A percentile compares a stretch with the other conserved stretches of the same genome.
Evolutionary conservation across 1,140 invertebrate genomes (phyloP).

Genomic region (Armadillidium nasatum): DNA sequence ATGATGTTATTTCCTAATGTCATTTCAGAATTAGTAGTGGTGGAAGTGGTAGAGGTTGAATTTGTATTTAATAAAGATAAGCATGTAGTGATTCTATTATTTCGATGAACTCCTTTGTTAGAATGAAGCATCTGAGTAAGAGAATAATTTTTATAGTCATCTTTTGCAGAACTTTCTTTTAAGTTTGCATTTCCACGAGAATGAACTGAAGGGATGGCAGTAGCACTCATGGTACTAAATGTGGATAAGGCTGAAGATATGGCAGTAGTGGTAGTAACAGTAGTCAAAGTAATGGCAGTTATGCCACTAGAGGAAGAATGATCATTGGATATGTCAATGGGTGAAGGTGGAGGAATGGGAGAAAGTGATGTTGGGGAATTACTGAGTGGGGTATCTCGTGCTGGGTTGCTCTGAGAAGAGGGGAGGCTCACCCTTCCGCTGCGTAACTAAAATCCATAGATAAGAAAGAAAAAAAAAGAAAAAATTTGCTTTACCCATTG

Average conservation of each 20-base stretch:
- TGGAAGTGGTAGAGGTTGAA: too few relatives aligned
- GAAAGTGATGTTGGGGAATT: background rate
- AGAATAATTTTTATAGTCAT: background rate
- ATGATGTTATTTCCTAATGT: too few relatives aligned
- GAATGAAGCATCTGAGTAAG: background rate
- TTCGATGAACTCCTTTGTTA: too few relatives aligned
- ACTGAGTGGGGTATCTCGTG: background rate
- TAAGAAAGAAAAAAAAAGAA: too few relatives aligned
- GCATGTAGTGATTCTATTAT: too few relatives aligned
- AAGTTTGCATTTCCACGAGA: background rate
- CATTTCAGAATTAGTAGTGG: too few relatives aligned
- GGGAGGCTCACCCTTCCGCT: background rate
- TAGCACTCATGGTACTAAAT: background rate
- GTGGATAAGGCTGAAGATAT: background rate
- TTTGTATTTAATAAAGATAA: too few relatives aligned
- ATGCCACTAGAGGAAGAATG: background rate
- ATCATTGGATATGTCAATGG: background rate
- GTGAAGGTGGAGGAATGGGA: background rate
- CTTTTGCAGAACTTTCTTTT: background rate
- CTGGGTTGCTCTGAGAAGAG: conserved; percentile 10
- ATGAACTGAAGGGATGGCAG: background rate
- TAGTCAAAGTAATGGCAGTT: background rate
- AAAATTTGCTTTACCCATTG: too few relatives aligned
- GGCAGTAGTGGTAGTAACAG: background rate
- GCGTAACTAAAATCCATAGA: background rate